Evolutionary conservation across 2,113 vertebrate species (phyloP).

Genomic region (Antigone vipio): DNA sequence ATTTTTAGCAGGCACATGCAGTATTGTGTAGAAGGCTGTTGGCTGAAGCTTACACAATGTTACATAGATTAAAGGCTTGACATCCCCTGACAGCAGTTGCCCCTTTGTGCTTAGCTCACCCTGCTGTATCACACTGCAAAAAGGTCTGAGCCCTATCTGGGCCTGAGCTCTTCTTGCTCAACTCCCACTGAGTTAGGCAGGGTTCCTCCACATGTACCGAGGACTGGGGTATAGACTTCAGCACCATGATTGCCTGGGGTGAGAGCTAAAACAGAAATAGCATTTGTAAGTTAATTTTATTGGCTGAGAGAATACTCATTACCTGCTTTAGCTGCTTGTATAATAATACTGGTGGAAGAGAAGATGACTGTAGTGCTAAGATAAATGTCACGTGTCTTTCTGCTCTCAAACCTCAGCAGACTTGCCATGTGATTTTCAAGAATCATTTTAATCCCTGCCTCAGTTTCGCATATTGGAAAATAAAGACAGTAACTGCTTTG

Average conservation of each 20-base stretch:
- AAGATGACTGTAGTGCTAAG: not conserved
- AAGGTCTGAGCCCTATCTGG: not conserved
- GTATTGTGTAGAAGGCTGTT: constrained; percentile 20
- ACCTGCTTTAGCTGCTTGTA: not conserved
- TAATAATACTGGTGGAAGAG: not conserved
- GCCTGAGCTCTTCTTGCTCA: not conserved
- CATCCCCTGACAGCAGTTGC: not conserved
- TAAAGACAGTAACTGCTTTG: not conserved
- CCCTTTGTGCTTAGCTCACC: constrained; percentile 1
- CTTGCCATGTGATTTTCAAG: not conserved
- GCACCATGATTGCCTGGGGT: accelerated
- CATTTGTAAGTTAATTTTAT: not conserved
- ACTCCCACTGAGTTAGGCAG: not conserved
- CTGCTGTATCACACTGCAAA: not conserved
- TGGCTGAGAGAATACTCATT: not conserved
- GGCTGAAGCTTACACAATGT: constrained; percentile 8
- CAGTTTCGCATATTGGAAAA: not conserved
- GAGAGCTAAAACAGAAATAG: not conserved
- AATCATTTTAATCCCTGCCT: not conserved
- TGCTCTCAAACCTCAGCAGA: not conserved
- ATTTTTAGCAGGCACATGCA: not conserved
- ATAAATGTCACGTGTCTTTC: not conserved
- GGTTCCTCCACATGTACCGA: accelerated
- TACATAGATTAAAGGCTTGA: constrained; percentile 21
- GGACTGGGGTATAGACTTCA: not conserved